Evolutionary conservation across 2,113 vertebrate genomes (phyloP).

Genomic region (Regulus satrapa): DNA sequence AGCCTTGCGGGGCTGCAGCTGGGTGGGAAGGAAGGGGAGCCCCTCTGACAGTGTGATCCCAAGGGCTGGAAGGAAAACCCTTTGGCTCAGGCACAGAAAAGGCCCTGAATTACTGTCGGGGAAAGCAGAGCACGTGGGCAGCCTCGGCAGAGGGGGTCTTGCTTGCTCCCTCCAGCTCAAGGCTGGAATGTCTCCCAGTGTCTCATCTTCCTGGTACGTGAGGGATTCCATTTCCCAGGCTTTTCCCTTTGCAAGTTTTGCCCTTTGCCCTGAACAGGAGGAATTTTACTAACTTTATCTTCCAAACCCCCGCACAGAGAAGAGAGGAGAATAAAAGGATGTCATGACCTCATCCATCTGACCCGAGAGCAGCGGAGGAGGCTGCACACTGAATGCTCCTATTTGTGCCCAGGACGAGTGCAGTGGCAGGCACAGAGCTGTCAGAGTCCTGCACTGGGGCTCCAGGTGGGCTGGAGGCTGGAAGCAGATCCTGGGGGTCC

Average conservation of each 20-base stretch:
- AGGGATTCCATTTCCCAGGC: neutral
- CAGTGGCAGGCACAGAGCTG: neutral
- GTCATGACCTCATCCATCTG: neutral
- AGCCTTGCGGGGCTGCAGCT: neutral
- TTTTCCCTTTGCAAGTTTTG: neutral
- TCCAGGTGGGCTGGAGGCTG: neutral
- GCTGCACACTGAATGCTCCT: neutral
- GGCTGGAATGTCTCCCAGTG: neutral
- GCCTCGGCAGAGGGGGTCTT: fast-evolving
- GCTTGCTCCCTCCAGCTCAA: neutral
- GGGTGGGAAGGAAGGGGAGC: neutral
- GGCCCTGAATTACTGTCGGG: fast-evolving
- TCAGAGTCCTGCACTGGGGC: fast-evolving
- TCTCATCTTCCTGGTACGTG: neutral
- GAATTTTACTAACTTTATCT: neutral
- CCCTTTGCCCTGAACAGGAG: neutral
- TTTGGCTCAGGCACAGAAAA: neutral
- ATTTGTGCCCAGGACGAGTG: fast-evolving
- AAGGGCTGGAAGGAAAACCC: neutral
- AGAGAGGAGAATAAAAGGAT: neutral
- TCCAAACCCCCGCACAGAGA: neutral
- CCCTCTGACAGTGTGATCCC: neutral
- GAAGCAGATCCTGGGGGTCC: neutral
- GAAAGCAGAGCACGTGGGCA: fast-evolving
- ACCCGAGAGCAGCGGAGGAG: neutral